Evolutionary conservation across 2,888 invertebrate species (phyloP).

Genomic region (Drosophila niveifrons): DNA sequence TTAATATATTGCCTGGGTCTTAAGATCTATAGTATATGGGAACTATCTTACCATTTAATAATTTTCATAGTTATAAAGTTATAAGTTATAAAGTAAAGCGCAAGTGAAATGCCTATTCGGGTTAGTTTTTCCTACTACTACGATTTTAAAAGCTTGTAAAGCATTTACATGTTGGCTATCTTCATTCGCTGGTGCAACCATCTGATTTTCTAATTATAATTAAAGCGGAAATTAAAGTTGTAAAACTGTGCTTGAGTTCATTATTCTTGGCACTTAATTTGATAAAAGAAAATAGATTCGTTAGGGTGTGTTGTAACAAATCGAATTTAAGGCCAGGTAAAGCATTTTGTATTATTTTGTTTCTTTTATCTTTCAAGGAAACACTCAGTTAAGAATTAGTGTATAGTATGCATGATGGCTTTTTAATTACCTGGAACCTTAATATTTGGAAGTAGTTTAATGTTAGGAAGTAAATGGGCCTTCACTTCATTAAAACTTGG

Average conservation of each 20-base stretch:
- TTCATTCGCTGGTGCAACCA: not conserved
- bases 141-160: not conserved
- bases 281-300: conserved; percentile 17
- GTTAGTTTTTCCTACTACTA: too few species aligned
- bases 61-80: too few species aligned
- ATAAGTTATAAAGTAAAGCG: too few species aligned
- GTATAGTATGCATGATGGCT: not conserved
- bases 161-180: not conserved
- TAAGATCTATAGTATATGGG: too few species aligned
- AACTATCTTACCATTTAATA: too few species aligned
- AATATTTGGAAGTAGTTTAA: not conserved
- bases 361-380: not conserved
- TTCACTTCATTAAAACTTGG: not conserved
- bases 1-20: too few species aligned
- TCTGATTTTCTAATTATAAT: conserved; percentile 4
- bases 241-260: not conserved
- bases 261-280: conserved; percentile 7
- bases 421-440: not conserved
- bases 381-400: not conserved
- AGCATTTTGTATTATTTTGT: not conserved
- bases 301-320: conserved; percentile 16
- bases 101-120: too few species aligned
- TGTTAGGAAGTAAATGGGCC: not conserved
- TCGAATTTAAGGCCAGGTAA: conserved; percentile 17
- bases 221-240: conserved; percentile 11